Evolutionary conservation across 2,113 vertebrate genomes (phyloP), one percentile per base, ranked within the genome.

Genomic region (Cololabis saira): DNA sequence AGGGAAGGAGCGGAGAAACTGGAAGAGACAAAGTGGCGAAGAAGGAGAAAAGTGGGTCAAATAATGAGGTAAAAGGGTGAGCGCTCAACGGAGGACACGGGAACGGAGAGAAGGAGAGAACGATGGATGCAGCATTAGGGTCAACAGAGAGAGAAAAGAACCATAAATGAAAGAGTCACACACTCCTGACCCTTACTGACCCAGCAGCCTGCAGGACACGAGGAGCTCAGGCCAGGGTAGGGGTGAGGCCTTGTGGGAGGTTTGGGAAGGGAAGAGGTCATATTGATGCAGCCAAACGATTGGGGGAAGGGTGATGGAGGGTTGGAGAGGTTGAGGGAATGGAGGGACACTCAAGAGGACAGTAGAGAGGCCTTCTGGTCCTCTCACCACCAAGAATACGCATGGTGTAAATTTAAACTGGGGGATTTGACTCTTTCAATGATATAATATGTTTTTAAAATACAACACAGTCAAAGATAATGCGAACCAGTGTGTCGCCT

Each of bases 41-140:
- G 60, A 51, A 70, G 64, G n/a, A 41, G 63, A 82, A n/a, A 91
- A 90, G 81, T 87, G 82, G 83, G 87, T 90, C 86, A 80, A 85
- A 88, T 63, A 74, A 88, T 65, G 69, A 83, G 61, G 69, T 11
- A 56, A 66, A 45, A 68, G 52, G 62, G 58, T 57, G 61, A 70
- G 27, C 8, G 49, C 61, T 74, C 65, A 54, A 44, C 41, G 12
- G 54, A 66, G 22, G 62, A 81, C 21, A 22, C 27, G 69, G 66
- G 17, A 16, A 63, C 8, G 47, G 54, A 61, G 22, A 43, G 76
- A 56, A 19, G 48, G 56, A 44, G 40, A 18, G 42, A 57, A 63
- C 48, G 50, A 60, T 55, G 61, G 62, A 76, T n/a, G 3, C 50
- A 61, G 52, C 57, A 61, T 11, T 1, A 17, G 27, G 71, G 67